phyloP scores from a whole-genome alignment of 2,888 invertebrate species.

The Drosophila anomelani region DNA sequence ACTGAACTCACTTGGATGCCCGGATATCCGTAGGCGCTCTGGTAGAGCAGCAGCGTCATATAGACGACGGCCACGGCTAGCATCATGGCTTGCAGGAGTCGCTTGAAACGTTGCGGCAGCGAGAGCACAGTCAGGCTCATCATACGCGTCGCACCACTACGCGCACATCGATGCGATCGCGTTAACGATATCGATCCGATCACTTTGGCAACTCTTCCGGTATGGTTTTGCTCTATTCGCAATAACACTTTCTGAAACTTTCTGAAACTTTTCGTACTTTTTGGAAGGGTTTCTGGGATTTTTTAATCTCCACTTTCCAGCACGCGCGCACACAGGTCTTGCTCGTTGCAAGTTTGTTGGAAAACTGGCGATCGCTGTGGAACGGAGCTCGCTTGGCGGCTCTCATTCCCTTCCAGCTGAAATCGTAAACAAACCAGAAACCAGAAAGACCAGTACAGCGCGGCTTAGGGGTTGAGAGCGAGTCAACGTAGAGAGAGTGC shows the following conservation, averaged over 20 bases:
- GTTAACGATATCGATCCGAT: conserved; percentile 26
- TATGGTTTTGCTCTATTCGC: neutral
- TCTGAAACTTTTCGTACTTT: conserved; percentile 4
- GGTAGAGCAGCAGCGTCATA: conserved; percentile 84
- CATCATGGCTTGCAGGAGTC: conserved; percentile 85
- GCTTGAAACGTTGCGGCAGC: conserved; percentile 85
- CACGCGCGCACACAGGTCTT: conserved; percentile 73
- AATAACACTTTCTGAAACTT: neutral
- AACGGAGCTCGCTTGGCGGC: conserved; percentile 29
- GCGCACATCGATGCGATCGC: conserved; percentile 59
- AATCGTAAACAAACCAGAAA: conserved; percentile 77
- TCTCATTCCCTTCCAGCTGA: conserved; percentile 60
- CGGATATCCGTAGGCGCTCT: conserved; percentile 85
- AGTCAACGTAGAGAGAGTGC: conserved; percentile 2
- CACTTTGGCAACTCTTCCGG: conserved; percentile 8
- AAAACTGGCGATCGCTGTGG: conserved; percentile 55
- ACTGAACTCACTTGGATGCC: conserved; percentile 81
- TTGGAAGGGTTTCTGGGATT: conserved; percentile 14
- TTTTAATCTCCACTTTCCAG: conserved; percentile 15
- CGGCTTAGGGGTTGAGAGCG: conserved; percentile 3
- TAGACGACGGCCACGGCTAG: conserved; percentile 84
- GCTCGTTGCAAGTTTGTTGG: conserved; percentile 64
- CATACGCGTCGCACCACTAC: conserved; percentile 75
- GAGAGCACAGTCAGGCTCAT: conserved; percentile 85
- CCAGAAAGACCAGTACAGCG: conserved; percentile 52